These are phyloP conservation scores for Coregonus sp. DNA, from an alignment of 2,797 vertebrate species.

Conservation along the genomic window DNA sequence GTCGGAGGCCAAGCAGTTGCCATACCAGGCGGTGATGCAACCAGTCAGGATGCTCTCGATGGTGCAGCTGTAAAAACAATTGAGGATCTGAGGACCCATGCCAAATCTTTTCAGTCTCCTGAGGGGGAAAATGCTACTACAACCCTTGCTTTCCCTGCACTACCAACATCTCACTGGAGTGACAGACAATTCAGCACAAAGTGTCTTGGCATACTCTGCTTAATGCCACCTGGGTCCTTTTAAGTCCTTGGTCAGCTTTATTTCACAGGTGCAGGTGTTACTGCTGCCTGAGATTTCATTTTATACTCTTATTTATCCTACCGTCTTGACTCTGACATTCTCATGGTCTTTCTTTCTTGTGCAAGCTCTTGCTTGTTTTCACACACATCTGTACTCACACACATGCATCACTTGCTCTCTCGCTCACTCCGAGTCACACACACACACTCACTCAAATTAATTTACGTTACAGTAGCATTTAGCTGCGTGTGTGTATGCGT, in stretches of 20 bases:
- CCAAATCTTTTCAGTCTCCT: too few relatives aligned
- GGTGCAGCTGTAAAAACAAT: too few relatives aligned
- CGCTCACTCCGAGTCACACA: not conserved
- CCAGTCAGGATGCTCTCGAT: too few relatives aligned
- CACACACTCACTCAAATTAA: not conserved
- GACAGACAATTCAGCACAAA: not conserved
- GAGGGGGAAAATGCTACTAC: too few relatives aligned
- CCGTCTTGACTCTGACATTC: not conserved
- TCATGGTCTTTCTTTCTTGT: not conserved
- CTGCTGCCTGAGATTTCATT: conserved; percentile 2
- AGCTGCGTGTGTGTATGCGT: not conserved
- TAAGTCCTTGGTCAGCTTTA: conserved; percentile 7
- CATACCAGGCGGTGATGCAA: too few relatives aligned
- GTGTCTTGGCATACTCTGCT: not conserved
- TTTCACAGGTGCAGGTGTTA: not conserved
- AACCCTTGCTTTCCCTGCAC: not conserved
- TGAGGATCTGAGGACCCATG: too few relatives aligned
- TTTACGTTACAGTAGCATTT: not conserved
- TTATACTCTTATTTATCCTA: not conserved
- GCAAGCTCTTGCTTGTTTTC: not conserved
- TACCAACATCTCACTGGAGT: not conserved
- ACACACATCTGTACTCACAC: not conserved
- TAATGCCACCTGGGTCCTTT: not conserved
- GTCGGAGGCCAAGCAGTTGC: too few relatives aligned
- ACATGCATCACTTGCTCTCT: not conserved